These are phyloP conservation scores for Kradibia gibbosae DNA, from an alignment of 1,140 invertebrate species.

Conservation along the genomic window DNA sequence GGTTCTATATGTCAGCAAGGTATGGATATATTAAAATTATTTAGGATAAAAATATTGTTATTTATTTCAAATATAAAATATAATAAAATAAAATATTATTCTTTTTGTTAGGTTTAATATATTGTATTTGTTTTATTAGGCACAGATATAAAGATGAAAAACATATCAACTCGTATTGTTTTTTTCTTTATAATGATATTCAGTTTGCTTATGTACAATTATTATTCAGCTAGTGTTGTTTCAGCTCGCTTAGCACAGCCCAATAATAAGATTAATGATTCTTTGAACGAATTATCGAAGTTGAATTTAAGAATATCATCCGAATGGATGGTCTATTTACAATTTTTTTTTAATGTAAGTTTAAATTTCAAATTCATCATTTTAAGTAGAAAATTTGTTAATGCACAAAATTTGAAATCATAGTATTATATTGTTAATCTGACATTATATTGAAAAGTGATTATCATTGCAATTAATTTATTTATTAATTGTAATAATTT, in stretches of 20 bases:
- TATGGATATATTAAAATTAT: slow-evolving; percentile 1
- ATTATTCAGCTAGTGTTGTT: slow-evolving; percentile 66
- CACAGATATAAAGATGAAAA: slow-evolving; percentile 33
- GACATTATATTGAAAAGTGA: too few species aligned
- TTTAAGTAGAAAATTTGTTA: too few species aligned
- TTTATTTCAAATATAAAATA: neutral
- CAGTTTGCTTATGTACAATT: slow-evolving; percentile 65
- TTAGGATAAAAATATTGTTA: neutral
- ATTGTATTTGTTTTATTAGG: slow-evolving; percentile 14
- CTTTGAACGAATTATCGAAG: slow-evolving; percentile 59
- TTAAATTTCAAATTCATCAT: too few species aligned
- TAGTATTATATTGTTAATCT: too few species aligned
- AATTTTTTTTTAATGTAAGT: slow-evolving; percentile 63
- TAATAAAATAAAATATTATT: neutral
- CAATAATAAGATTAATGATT: slow-evolving; percentile 66
- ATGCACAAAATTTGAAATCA: too few species aligned
- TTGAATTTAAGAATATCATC: slow-evolving; percentile 59
- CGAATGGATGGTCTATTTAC: slow-evolving; percentile 61
- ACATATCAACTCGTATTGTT: slow-evolving; percentile 53
- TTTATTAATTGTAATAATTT: too few species aligned
- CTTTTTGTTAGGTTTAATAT: neutral
- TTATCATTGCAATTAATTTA: too few species aligned
- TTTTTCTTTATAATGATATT: slow-evolving; percentile 59
- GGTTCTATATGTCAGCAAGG: slow-evolving; percentile 39
- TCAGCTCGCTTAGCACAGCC: slow-evolving; percentile 64